Evolutionary conservation across 2,797 vertebrate genomes (phyloP).

Genomic region (Triplophysa yarkandensis): DNA sequence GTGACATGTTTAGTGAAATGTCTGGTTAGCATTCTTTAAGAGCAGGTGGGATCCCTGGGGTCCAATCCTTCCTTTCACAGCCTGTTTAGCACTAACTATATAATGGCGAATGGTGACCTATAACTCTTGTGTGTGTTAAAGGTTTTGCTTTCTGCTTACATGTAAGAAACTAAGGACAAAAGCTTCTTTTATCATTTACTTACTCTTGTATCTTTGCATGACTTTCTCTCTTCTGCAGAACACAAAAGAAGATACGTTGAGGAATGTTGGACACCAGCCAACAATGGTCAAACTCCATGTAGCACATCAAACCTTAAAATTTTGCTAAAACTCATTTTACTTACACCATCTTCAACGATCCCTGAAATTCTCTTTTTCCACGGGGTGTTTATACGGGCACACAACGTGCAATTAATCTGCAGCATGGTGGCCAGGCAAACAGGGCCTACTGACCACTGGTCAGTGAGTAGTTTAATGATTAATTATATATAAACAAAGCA

Average conservation of each 20-base stretch:
- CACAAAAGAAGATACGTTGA: no score
- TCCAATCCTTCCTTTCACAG: constrained; percentile 62
- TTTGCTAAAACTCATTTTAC: constrained; percentile 49
- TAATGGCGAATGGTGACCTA: constrained; percentile 49
- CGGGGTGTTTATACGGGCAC: constrained; percentile 53
- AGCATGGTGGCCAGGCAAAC: constrained; percentile 20
- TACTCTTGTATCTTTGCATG: background rate
- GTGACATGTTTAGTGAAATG: constrained; percentile 1
- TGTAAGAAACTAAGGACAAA: background rate
- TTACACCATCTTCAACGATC: constrained; percentile 19
- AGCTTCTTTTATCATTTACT: no score
- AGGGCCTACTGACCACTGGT: constrained; percentile 18
- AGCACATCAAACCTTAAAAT: constrained; percentile 22
- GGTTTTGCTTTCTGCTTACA: background rate
- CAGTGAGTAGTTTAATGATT: constrained; percentile 55
- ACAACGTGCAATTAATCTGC: constrained; percentile 18
- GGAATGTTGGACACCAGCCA: no score
- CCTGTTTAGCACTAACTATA: constrained; percentile 68
- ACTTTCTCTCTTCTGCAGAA: constrained; percentile 22
- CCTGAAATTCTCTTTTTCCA: constrained; percentile 32
- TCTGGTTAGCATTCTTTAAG: constrained; percentile 43
- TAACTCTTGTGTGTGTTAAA: constrained; percentile 10
- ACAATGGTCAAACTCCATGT: no score
- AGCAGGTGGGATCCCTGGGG: constrained; percentile 56
- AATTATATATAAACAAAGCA: constrained; percentile 57